These are phyloP conservation scores for Numenius phaeopus DNA, from an alignment of 2,797 vertebrate genomes.

Conservation along the genomic window DNA sequence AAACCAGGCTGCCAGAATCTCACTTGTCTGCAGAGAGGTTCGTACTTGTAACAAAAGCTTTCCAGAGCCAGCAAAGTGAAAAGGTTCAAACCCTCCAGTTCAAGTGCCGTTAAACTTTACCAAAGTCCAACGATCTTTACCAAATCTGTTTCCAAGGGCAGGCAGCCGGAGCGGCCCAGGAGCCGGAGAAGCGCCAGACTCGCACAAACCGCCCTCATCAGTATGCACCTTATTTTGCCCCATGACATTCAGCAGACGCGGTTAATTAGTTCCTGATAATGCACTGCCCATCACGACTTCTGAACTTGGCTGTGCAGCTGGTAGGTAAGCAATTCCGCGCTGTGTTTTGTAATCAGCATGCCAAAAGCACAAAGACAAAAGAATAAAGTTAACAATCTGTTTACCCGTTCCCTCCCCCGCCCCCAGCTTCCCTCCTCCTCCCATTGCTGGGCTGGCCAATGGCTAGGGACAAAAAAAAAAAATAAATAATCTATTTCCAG, in stretches of 20 bases:
- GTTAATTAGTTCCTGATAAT: background rate
- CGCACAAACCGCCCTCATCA: background rate
- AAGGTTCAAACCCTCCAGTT: background rate
- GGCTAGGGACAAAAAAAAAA: background rate
- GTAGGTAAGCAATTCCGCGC: background rate
- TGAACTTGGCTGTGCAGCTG: background rate
- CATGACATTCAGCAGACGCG: background rate
- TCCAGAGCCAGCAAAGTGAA: background rate
- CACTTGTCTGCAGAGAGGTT: background rate
- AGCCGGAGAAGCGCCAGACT: background rate
- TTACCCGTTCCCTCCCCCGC: background rate
- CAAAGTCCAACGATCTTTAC: background rate
- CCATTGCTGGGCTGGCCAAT: background rate
- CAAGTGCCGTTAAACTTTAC: background rate
- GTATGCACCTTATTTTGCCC: background rate
- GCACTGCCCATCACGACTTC: background rate
- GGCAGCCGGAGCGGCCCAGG: background rate
- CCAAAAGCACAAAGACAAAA: slow-evolving; percentile 26
- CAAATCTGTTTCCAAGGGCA: background rate
- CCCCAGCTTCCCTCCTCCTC: background rate
- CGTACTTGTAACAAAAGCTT: background rate
- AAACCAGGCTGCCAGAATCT: background rate
- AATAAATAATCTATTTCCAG: background rate
- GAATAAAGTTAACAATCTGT: slow-evolving; percentile 7
- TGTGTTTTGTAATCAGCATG: background rate